These are phyloP conservation scores for Cosmopolites sordidus DNA, from an alignment of 2,888 invertebrate genomes.

Conservation along the genomic window DNA sequence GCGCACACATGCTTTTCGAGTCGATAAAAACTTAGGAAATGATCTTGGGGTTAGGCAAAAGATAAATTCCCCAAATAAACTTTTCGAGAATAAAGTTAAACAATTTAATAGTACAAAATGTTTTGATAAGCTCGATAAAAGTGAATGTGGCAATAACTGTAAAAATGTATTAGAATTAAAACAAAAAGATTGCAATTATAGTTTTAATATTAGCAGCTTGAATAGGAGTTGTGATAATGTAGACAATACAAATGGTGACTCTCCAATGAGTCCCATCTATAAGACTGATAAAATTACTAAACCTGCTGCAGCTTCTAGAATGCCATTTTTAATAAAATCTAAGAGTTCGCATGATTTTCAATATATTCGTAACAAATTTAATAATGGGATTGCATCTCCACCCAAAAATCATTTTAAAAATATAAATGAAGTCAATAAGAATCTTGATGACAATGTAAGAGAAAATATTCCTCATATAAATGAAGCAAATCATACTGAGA, in stretches of 20 bases:
- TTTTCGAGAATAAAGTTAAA: slow-evolving; percentile 38
- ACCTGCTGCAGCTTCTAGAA: slow-evolving; percentile 4
- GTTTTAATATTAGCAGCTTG: neutral
- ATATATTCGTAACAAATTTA: slow-evolving; percentile 39
- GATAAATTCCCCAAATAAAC: slow-evolving; percentile 32
- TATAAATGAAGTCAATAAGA: slow-evolving; percentile 8
- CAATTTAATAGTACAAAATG: slow-evolving; percentile 38
- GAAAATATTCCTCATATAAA: neutral
- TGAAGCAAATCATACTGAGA: slow-evolving; percentile 22
- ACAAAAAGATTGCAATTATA: neutral
- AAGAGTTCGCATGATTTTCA: slow-evolving; percentile 39
- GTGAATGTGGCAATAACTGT: slow-evolving; percentile 14
- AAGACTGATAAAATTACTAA: neutral
- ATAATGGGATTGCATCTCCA: slow-evolving; percentile 16
- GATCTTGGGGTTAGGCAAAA: slow-evolving; percentile 30
- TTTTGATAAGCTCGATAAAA: slow-evolving; percentile 33
- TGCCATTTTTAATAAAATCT: slow-evolving; percentile 35
- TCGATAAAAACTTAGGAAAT: slow-evolving; percentile 44
- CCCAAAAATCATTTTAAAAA: slow-evolving; percentile 14
- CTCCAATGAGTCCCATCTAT: neutral
- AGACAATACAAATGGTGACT: neutral
- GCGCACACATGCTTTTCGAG: slow-evolving; percentile 55
- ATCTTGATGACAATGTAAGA: slow-evolving; percentile 18
- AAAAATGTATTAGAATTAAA: neutral
- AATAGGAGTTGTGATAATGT: neutral